A percentile compares a stretch with the other conserved stretches of the same genome.
phyloP scores from a whole-genome alignment of 2,888 invertebrate species.

The Pristionchus maxplancki region DNA sequence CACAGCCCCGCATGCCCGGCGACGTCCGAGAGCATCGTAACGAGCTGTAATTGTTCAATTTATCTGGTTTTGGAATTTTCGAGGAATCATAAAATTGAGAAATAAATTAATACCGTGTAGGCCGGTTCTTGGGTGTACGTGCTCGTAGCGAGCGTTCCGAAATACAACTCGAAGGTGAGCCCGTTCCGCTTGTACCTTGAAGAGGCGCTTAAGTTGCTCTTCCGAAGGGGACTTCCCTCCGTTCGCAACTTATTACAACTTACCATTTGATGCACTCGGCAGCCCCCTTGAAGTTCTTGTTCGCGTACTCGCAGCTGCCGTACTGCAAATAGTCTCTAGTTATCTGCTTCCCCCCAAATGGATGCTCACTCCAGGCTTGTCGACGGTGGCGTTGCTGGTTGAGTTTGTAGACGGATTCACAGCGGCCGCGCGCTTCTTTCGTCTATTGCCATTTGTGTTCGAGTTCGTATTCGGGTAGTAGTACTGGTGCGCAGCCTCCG shows the following conservation, averaged over 20 bases:
- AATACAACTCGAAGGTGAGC: conserved; percentile 9
- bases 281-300: neutral
- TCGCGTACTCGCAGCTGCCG: conserved; percentile 32
- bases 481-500: no score
- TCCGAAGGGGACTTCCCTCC: no score
- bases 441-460: no score
- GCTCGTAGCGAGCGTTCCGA: neutral
- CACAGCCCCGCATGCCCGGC: conserved; percentile 13
- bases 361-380: neutral
- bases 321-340: neutral
- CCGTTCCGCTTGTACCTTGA: conserved; percentile 31
- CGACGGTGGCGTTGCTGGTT: neutral
- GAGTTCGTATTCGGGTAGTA: no score
- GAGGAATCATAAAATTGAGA: neutral
- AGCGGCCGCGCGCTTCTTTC: no score
- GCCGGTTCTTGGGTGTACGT: neutral
- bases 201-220: no score
- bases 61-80: no score
- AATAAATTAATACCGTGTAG: conserved; percentile 27
- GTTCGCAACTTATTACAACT: no score
- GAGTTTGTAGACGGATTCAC: neutral
- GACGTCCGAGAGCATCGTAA: neutral
- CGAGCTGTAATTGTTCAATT: neutral
- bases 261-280: neutral
- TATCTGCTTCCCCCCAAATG: neutral